These are phyloP conservation scores for Nymphalis urticae DNA, from an alignment of 2,888 invertebrate genomes.

Conservation along the genomic window DNA sequence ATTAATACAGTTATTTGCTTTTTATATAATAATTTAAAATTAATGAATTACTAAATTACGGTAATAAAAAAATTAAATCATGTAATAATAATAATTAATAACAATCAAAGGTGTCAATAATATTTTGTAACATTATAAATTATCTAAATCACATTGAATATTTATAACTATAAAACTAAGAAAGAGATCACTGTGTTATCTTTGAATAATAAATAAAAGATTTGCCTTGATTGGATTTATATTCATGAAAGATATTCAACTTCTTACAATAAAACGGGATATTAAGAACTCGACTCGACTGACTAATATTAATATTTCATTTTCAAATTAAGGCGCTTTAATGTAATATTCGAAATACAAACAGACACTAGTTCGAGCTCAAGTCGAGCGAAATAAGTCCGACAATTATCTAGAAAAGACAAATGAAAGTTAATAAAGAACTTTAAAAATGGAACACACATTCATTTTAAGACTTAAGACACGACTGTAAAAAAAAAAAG, in stretches of 20 bases:
- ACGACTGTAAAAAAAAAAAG: neutral
- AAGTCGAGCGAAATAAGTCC: neutral
- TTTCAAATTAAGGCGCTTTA: neutral
- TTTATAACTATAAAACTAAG: too few relatives aligned
- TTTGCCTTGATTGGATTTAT: neutral
- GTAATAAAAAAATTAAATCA: too few relatives aligned
- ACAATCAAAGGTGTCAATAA: neutral
- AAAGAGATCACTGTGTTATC: neutral
- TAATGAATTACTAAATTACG: too few relatives aligned
- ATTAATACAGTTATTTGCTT: neutral
- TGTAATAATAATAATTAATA: too few relatives aligned
- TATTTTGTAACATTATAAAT: neutral
- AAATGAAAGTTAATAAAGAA: slow-evolving; percentile 7
- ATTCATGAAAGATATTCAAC: neutral
- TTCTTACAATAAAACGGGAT: too few relatives aligned
- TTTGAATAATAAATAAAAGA: neutral
- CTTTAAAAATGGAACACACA: neutral
- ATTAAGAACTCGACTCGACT: too few relatives aligned
- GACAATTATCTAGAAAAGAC: slow-evolving; percentile 1
- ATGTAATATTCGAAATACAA: neutral
- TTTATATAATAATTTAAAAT: neutral
- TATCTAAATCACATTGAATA: too few relatives aligned
- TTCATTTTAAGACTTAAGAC: neutral
- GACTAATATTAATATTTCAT: slow-evolving; percentile 1
- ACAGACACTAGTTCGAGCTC: neutral